A percentile compares a stretch with the other conserved stretches of the same genome.
These are phyloP conservation scores for Dunckerocampus dactyliophorus DNA, from an alignment of 2,113 vertebrate genomes.

Conservation along the genomic window DNA sequence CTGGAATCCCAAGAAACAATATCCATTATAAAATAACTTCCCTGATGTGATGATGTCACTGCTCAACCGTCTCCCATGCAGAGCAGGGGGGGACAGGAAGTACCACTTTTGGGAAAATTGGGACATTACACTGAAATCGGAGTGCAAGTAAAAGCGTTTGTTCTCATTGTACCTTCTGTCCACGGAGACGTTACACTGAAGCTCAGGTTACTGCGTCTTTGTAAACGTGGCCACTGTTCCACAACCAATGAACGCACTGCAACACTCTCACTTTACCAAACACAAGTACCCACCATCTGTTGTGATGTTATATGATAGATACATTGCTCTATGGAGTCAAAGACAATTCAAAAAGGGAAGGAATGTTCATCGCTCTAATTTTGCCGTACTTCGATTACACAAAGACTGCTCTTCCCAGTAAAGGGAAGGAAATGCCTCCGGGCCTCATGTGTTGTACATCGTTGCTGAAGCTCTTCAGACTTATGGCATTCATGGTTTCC, in stretches of 20 bases:
- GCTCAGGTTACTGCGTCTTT: slow-evolving; percentile 55
- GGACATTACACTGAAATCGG: slow-evolving; percentile 1
- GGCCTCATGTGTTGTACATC: slow-evolving; percentile 34
- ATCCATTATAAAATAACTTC: not conserved
- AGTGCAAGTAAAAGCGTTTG: slow-evolving; percentile 18
- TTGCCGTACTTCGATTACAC: slow-evolving; percentile 33
- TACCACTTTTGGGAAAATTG: slow-evolving; percentile 27
- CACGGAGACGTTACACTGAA: slow-evolving; percentile 21
- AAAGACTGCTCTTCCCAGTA: slow-evolving; percentile 30
- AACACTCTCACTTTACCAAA: slow-evolving; percentile 33
- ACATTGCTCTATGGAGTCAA: slow-evolving; percentile 12
- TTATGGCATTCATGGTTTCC: slow-evolving; percentile 46
- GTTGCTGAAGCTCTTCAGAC: slow-evolving; percentile 12
- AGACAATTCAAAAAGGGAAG: slow-evolving; percentile 15
- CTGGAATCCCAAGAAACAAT: not conserved
- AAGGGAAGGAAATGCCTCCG: slow-evolving; percentile 66
- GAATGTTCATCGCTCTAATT: slow-evolving; percentile 6
- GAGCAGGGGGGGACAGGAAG: slow-evolving; percentile 16
- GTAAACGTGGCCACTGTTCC: slow-evolving; percentile 51
- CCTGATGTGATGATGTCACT: slow-evolving; percentile 41
- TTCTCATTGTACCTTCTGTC: slow-evolving; percentile 19
- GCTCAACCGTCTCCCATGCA: slow-evolving; percentile 34
- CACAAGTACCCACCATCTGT: slow-evolving; percentile 43
- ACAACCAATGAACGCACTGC: slow-evolving; percentile 51
- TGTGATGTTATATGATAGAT: slow-evolving; percentile 1